Conservation (phyloP, 2,888 invertebrate species). For the Drosophila dives region DNA sequence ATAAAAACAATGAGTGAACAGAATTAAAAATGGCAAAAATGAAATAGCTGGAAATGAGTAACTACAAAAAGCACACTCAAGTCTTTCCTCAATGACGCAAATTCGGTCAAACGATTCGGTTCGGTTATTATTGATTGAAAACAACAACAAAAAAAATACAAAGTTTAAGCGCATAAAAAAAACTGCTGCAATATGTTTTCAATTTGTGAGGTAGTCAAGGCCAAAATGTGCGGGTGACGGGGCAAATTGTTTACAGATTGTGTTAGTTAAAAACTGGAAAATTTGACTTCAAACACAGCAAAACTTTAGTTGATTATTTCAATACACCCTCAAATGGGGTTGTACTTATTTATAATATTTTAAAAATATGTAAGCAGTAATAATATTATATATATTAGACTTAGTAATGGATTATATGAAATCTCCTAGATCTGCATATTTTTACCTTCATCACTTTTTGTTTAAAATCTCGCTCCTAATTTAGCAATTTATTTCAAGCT, state of each 20-base stretch:
- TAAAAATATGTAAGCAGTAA: background rate
- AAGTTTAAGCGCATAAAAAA: constrained; percentile 13
- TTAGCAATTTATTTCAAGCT: background rate
- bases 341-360: background rate
- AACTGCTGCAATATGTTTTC: constrained; percentile 37
- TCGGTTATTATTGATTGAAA: constrained; percentile 13
- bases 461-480: background rate
- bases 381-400: background rate
- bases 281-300: constrained; percentile 34
- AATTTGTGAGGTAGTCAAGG: constrained; percentile 7
- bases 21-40: constrained; percentile 56
- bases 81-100: constrained; percentile 53
- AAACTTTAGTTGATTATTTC: constrained; percentile 13
- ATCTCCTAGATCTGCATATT: background rate
- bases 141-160: background rate
- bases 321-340: background rate
- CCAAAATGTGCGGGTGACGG: constrained; percentile 9
- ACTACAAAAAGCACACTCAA: constrained; percentile 36
- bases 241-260: constrained; percentile 40
- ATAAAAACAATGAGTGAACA: constrained; percentile 50
- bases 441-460: background rate
- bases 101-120: constrained; percentile 53
- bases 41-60: constrained; percentile 39
- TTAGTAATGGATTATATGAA: background rate
- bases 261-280: constrained; percentile 50